These are phyloP conservation scores for Hofmannophila pseudospretella DNA, from an alignment of 2,888 invertebrate genomes.

Conservation along the genomic window DNA sequence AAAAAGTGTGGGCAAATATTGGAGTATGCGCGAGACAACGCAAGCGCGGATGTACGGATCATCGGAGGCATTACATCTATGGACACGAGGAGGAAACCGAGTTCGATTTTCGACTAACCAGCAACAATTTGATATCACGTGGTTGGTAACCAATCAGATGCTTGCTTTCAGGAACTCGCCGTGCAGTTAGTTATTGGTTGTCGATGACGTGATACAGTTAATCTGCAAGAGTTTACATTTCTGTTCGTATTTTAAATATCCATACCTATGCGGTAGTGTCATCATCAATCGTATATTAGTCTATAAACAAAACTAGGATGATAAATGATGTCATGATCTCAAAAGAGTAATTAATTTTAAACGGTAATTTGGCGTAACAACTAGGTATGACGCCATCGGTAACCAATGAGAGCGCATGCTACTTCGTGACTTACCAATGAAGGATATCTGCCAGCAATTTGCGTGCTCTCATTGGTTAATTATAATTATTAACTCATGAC, in stretches of 20 bases:
- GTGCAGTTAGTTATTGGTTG: slow-evolving; percentile 1
- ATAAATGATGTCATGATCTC: background rate
- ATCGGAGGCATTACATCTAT: background rate
- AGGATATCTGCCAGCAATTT: background rate
- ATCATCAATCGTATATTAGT: no score
- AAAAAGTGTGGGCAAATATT: slow-evolving; percentile 48
- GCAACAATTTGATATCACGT: slow-evolving; percentile 3
- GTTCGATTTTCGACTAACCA: background rate
- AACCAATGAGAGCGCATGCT: background rate
- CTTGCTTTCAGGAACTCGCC: background rate
- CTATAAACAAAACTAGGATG: background rate
- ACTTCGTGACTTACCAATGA: no score
- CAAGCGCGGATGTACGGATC: background rate
- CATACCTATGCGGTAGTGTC: no score
- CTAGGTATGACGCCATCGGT: background rate
- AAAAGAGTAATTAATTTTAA: background rate
- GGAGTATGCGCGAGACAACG: slow-evolving; percentile 16
- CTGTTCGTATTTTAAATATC: no score
- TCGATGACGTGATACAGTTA: background rate
- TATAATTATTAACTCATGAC: no score
- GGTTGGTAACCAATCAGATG: slow-evolving; percentile 4
- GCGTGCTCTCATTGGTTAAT: background rate
- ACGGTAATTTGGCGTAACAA: background rate
- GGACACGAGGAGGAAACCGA: no score
- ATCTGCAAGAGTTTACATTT: no score